Evolutionary conservation across 2,113 vertebrate genomes (phyloP).

Genomic region (Jacana jacana): DNA sequence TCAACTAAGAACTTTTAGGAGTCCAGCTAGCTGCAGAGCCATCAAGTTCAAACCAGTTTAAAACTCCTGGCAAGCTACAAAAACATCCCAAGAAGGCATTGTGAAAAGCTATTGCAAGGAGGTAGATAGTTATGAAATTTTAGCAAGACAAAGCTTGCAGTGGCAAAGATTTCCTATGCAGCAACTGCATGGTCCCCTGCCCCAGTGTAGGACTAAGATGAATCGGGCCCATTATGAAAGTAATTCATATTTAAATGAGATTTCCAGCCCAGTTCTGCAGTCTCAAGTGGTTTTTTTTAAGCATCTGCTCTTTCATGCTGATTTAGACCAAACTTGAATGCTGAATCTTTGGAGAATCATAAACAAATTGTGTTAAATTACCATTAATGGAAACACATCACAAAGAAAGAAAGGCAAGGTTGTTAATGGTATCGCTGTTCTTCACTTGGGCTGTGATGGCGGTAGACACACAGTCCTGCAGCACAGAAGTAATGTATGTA

Average conservation of each 20-base stretch:
- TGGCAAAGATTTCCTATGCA: background rate
- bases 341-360: slow-evolving; percentile 61
- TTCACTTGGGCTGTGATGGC: background rate
- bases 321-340: slow-evolving; percentile 33
- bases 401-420: background rate
- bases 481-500: slow-evolving; percentile 50
- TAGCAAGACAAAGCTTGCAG: background rate
- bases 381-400: slow-evolving; percentile 23
- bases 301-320: slow-evolving; percentile 60
- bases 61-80: background rate
- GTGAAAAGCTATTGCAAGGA: background rate
- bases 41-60: background rate
- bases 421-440: background rate
- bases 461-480: background rate
- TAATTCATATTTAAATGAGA: slow-evolving; percentile 52
- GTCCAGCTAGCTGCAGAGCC: background rate
- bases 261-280: slow-evolving; percentile 40
- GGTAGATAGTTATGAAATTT: background rate
- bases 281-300: slow-evolving; percentile 20
- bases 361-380: slow-evolving; percentile 59
- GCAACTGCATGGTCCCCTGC: background rate
- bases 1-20: background rate
- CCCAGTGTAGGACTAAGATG: slow-evolving; percentile 12
- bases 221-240: slow-evolving; percentile 32
- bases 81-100: background rate